Evolutionary conservation across 2,888 invertebrate species (phyloP).

Genomic region (Xestia sexstrigata): DNA sequence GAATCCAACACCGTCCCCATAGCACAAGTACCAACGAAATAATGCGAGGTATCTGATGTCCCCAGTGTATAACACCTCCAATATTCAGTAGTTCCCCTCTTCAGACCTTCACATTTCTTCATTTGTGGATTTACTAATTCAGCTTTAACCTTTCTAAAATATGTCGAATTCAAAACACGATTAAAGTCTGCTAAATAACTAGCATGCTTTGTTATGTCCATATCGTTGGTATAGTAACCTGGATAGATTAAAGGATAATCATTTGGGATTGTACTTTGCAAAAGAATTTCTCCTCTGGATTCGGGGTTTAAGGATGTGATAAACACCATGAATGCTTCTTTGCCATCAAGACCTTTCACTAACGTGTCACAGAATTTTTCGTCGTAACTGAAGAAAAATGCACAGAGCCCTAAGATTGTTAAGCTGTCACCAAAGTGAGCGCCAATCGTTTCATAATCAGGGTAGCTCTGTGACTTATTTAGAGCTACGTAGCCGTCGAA

Average conservation of each 20-base stretch:
- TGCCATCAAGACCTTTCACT: conserved; percentile 35
- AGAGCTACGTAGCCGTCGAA: conserved; percentile 47
- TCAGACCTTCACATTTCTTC: conserved; percentile 26
- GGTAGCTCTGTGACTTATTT: conserved; percentile 30
- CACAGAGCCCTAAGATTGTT: conserved; percentile 38
- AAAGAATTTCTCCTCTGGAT: conserved; percentile 88
- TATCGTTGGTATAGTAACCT: conserved; percentile 38
- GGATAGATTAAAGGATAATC: conserved; percentile 49
- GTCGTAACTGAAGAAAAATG: conserved; percentile 31
- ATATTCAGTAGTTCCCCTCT: conserved; percentile 38
- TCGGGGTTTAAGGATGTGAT: conserved; percentile 78
- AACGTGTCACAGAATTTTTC: conserved; percentile 37
- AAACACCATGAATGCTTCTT: conserved; percentile 56
- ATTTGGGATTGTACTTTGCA: conserved; percentile 39
- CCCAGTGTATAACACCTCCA: conserved; percentile 54
- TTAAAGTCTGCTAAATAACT: conserved; percentile 53
- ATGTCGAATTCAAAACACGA: conserved; percentile 35
- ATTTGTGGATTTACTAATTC: conserved; percentile 42
- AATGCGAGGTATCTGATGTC: conserved; percentile 45
- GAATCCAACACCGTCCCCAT: conserved; percentile 63
- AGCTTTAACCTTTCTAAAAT: conserved; percentile 45
- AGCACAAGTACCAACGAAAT: conserved; percentile 55
- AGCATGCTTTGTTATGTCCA: conserved; percentile 54
- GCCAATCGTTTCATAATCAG: conserved; percentile 42
- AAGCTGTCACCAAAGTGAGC: conserved; percentile 30